phyloP scores from a whole-genome alignment of 2,113 vertebrate species.

The Serilophus lunatus region DNA sequence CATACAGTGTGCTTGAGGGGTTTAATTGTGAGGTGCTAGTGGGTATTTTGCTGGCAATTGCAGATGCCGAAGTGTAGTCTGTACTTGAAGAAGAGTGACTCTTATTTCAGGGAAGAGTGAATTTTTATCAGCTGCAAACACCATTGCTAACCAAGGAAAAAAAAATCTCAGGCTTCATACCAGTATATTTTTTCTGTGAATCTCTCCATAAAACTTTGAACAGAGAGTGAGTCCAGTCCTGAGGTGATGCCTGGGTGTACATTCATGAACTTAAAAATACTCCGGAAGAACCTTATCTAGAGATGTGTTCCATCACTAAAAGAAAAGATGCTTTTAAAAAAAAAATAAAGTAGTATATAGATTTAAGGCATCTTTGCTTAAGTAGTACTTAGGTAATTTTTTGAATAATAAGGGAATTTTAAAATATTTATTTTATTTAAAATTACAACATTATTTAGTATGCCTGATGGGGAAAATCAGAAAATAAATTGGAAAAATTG shows the following conservation, averaged over 20 bases:
- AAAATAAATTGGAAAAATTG: not conserved
- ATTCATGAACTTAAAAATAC: not conserved
- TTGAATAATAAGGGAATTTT: no score
- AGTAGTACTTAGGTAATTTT: not conserved
- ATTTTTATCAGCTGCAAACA: not conserved
- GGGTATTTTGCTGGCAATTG: not conserved
- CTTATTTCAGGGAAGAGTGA: not conserved
- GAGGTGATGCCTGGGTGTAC: not conserved
- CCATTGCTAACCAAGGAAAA: not conserved
- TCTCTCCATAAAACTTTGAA: not conserved
- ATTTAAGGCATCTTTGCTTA: not conserved
- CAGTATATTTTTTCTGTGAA: not conserved
- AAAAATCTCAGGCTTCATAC: not conserved
- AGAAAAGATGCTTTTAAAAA: not conserved
- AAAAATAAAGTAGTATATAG: not conserved
- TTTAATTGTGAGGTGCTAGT: not conserved
- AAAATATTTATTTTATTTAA: not conserved
- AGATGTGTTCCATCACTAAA: not conserved
- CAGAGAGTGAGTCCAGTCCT: not conserved
- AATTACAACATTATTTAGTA: not conserved
- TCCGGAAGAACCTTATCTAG: not conserved
- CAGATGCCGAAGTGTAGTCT: not conserved
- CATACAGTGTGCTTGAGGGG: not conserved
- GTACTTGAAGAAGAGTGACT: not conserved
- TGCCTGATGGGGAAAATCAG: not conserved